Evolutionary conservation across 92 coral and sea anemone genomes (phyloP), one percentile per base, ranked within the genome.

Genomic region (Isaurus tuberculatus): DNA sequence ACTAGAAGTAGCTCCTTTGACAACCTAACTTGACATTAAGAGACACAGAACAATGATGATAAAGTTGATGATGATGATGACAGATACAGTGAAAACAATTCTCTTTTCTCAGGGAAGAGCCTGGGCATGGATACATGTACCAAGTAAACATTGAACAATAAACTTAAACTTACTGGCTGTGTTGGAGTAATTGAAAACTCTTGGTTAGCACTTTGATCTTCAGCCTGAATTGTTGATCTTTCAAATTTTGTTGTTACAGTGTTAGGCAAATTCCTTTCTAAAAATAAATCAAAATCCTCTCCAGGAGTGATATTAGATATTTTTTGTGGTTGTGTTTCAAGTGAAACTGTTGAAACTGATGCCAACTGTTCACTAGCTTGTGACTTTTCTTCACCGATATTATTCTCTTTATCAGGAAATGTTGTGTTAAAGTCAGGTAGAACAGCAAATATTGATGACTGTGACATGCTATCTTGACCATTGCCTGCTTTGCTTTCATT

Each of bases 201-300:
- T 15, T 4, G 5, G 15, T 36, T 19, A 5, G 31, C 17, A 8
- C 29, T 57, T 13, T 22, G 8, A 16, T 77, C 34, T 77, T 34
- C 19, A 3, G 34, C 82, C 27, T 77, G 82, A 69, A 58, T 27
- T 0, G 82, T 48, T 6, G 33, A 33, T 16, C 34, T 57, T 36
- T 36, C 33, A 19, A 37, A 8, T 49, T 74, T 32, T 15, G 19
- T 42, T 30, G 46, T 14, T 63, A 73, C 8, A 25, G 23, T 72
- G 19, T 22, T 51, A 29, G 80, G 80, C 66, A 49, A 49, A 53
- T 74, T 51, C 33, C 29, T 51, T 14, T 44, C 28, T 27, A 77
- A 27, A 77, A 77, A 77, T 40, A 58, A 5, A 32, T 36, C 82
- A 58, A 77, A 77, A 58, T 77, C 46, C 13, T 77, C 68, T 28